Percentiles rank a stretch among this genome's conserved stretches.
Evolutionary conservation across 1,140 invertebrate genomes (phyloP).

Genomic region (Acarapis woodi): DNA sequence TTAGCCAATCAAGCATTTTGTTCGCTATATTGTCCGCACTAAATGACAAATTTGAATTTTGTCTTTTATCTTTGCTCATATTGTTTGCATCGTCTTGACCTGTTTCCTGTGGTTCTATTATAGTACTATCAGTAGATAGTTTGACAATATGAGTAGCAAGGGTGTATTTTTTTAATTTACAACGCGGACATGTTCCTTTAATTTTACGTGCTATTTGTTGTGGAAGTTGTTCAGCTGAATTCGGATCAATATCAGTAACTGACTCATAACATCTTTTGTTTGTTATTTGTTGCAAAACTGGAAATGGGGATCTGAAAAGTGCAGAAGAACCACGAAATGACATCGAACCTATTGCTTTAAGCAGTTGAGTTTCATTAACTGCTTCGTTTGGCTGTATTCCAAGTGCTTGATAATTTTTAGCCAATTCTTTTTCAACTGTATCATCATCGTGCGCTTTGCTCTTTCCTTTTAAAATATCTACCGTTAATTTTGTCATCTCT

Average conservation of each 20-base stretch:
- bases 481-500: background rate
- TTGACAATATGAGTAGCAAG: constrained; percentile 7
- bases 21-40: background rate
- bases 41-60: background rate
- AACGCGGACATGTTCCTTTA: constrained; percentile 7
- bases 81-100: background rate
- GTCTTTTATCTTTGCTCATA: background rate
- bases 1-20: constrained; percentile 1
- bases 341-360: constrained; percentile 4
- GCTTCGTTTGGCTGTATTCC: background rate
- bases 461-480: constrained; percentile 1
- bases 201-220: background rate
- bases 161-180: constrained; percentile 8
- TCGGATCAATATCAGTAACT: background rate
- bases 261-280: background rate
- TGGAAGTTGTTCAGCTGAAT: background rate
- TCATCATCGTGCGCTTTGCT: constrained; percentile 4
- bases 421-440: constrained; percentile 1
- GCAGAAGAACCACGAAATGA: constrained; percentile 4
- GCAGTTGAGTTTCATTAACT: background rate
- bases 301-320: constrained; percentile 1
- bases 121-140: constrained; percentile 1
- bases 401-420: constrained; percentile 1
- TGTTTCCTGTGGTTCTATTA: constrained; percentile 3
- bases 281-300: background rate